Evolutionary conservation across 2,113 vertebrate species (phyloP).

Genomic region (Tragulus kanchil): DNA sequence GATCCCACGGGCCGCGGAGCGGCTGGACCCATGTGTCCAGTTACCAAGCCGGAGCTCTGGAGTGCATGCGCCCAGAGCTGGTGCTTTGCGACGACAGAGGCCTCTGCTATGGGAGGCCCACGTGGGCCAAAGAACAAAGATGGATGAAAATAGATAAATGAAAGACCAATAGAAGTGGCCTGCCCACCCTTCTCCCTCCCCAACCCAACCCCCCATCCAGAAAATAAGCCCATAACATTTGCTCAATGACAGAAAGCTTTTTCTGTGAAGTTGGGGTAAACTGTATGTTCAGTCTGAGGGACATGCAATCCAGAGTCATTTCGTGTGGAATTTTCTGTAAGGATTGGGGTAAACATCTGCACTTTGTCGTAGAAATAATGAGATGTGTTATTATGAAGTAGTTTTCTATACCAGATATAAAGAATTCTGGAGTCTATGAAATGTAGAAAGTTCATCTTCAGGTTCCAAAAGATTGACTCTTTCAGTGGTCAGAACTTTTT

Average conservation of each 20-base stretch:
- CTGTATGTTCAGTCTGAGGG: not conserved
- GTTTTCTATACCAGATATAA: not conserved
- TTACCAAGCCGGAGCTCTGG: too few relatives aligned
- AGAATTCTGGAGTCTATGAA: not conserved
- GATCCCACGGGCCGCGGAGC: too few relatives aligned
- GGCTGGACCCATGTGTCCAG: too few relatives aligned
- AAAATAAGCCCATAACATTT: too few relatives aligned
- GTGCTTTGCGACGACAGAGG: too few relatives aligned
- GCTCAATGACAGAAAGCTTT: not conserved
- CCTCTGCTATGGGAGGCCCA: too few relatives aligned
- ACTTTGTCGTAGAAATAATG: conserved; percentile 58
- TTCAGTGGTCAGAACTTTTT: not conserved
- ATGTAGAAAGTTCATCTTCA: not conserved
- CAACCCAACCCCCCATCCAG: too few relatives aligned
- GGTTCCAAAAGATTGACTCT: not conserved
- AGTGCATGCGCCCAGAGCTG: too few relatives aligned
- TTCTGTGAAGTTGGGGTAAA: not conserved
- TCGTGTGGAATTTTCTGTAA: not conserved
- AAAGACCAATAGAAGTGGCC: too few relatives aligned
- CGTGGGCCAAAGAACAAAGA: too few relatives aligned
- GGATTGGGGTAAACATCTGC: not conserved
- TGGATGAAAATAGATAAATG: too few relatives aligned
- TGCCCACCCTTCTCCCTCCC: too few relatives aligned
- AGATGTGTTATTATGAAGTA: not conserved
- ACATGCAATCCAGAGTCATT: not conserved